These are phyloP conservation scores for Acanthurus leucopareius DNA, from an alignment of 2,797 vertebrate species.

Conservation along the genomic window DNA sequence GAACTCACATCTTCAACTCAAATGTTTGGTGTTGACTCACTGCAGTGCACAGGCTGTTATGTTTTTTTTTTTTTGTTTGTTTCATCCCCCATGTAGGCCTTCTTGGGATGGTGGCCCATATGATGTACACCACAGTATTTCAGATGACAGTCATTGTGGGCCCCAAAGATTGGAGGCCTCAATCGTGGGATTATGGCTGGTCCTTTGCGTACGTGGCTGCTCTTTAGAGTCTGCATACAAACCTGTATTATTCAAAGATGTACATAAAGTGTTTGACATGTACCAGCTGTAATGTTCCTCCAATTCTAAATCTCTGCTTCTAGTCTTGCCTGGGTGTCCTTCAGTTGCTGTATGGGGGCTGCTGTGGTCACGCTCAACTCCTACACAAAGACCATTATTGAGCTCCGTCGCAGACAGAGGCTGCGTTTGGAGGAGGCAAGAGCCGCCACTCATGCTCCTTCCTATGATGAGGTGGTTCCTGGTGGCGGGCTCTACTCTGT, in stretches of 20 bases:
- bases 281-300: neutral
- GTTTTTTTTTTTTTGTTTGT: neutral
- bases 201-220: slow-evolving; percentile 82
- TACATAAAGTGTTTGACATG: neutral
- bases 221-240: neutral
- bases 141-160: slow-evolving; percentile 90
- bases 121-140: slow-evolving; percentile 91
- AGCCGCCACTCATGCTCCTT: slow-evolving; percentile 74
- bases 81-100: slow-evolving; percentile 74
- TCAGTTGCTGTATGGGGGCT: slow-evolving; percentile 91
- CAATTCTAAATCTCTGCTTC: neutral
- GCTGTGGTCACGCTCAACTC: slow-evolving; percentile 91
- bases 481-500: slow-evolving; percentile 85
- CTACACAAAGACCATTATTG: slow-evolving; percentile 91
- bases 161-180: slow-evolving; percentile 90
- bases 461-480: slow-evolving; percentile 84
- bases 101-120: slow-evolving; percentile 89
- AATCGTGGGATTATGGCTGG: slow-evolving; percentile 86
- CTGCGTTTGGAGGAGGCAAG: slow-evolving; percentile 81
- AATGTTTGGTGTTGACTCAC: no score
- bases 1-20: no score
- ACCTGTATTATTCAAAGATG: neutral
- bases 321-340: slow-evolving; percentile 91
- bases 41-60: no score
- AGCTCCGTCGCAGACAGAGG: slow-evolving; percentile 84